Conservation (phyloP, 2,113 vertebrate genomes). For the Rutilus rutilus region DNA sequence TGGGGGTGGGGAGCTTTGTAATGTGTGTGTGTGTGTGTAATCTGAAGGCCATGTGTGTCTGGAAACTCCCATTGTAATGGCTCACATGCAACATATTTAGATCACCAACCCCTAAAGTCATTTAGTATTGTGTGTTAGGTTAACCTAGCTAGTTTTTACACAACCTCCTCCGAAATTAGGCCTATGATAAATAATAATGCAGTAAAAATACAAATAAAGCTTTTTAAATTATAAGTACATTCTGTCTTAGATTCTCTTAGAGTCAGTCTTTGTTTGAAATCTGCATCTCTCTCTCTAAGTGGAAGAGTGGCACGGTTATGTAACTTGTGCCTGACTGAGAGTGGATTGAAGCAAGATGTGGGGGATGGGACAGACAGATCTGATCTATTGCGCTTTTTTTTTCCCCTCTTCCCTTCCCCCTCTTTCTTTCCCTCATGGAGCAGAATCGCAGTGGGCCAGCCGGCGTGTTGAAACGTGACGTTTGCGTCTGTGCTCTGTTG, state of each 20-base stretch:
- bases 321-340: constrained; percentile 66
- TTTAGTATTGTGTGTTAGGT: constrained; percentile 2
- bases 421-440: not conserved
- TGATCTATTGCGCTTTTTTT: constrained; percentile 15
- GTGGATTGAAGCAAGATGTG: constrained; percentile 59
- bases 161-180: too few relatives aligned
- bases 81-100: constrained; percentile 28
- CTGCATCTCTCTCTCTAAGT: constrained; percentile 38
- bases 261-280: constrained; percentile 42
- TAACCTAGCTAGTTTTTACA: not conserved
- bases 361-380: constrained; percentile 52
- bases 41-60: constrained; percentile 41
- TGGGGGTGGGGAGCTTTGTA: constrained; percentile 44
- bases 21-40: constrained; percentile 33
- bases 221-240: not conserved
- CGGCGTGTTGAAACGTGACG: constrained; percentile 9
- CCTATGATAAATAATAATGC: not conserved
- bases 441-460: constrained; percentile 31
- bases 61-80: constrained; percentile 44
- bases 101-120: not conserved
- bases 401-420: not conserved
- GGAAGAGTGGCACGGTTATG: constrained; percentile 73
- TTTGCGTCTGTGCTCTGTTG: constrained; percentile 34
- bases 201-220: not conserved
- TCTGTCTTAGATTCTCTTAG: not conserved